Percentiles rank a stretch among this genome's conserved stretches.
Conservation (phyloP, 2,797 vertebrate species). For the Syngnathus rostellatus region DNA sequence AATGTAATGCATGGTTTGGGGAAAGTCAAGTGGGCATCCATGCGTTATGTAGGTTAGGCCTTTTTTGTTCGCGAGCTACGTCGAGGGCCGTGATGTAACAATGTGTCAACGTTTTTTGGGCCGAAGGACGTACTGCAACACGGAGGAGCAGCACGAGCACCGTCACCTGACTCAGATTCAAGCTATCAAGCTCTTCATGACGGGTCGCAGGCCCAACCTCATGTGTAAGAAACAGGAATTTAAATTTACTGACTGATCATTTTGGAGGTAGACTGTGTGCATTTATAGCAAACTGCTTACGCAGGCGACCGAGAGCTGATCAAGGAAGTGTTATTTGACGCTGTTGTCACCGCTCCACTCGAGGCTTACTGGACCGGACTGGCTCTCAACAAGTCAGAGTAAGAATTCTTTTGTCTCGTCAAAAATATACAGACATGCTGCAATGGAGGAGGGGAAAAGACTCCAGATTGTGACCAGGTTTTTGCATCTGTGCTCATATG, state of each 20-base stretch:
- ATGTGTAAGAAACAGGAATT: constrained; percentile 75
- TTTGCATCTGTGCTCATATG: constrained; percentile 6
- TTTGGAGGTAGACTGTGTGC: not conserved
- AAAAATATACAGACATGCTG: not conserved
- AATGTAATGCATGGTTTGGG: constrained; percentile 50
- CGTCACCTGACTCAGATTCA: constrained; percentile 88
- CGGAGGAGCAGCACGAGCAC: constrained; percentile 88
- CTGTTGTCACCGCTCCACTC: constrained; percentile 88
- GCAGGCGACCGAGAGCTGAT: constrained; percentile 92
- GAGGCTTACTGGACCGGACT: constrained; percentile 94
- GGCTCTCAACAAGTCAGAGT: constrained; percentile 95
- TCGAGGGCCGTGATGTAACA: constrained; percentile 41
- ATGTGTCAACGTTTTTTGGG: constrained; percentile 23
- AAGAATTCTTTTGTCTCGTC: constrained; percentile 42
- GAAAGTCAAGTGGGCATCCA: constrained; percentile 38
- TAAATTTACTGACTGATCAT: no score
- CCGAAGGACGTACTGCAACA: constrained; percentile 94
- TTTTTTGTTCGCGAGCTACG: constrained; percentile 32
- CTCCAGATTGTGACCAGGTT: constrained; percentile 4
- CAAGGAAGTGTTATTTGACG: constrained; percentile 92
- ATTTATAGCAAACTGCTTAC: not conserved
- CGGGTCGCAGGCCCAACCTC: constrained; percentile 82
- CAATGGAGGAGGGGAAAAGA: not conserved
- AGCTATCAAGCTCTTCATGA: constrained; percentile 94
- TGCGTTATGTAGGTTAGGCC: constrained; percentile 60